A percentile compares a stretch with the other conserved stretches of the same genome.
Conservation (phyloP, 2,888 invertebrate species). For the Frankliniella intonsa region DNA sequence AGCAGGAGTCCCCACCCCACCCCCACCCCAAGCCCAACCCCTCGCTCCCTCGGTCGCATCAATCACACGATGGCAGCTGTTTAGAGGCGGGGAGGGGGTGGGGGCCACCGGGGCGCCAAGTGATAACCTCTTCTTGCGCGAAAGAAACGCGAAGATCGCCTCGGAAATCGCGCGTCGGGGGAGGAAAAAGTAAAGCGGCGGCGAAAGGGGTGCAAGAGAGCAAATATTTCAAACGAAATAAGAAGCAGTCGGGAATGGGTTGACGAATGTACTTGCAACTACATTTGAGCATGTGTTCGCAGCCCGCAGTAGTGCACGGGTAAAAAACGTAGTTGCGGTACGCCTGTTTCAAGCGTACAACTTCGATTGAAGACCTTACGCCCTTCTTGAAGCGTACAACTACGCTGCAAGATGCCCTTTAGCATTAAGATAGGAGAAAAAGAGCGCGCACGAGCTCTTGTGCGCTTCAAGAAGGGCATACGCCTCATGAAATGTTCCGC, state of each 20-base stretch:
- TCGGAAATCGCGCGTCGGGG: not conserved
- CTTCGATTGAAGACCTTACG: too few relatives aligned
- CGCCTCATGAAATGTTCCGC: too few relatives aligned
- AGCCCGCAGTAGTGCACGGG: too few relatives aligned
- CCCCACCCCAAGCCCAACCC: not conserved
- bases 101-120: not conserved
- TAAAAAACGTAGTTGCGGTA: too few relatives aligned
- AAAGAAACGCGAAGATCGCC: not conserved
- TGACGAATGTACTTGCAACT: too few relatives aligned
- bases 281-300: too few relatives aligned
- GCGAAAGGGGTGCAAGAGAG: not conserved
- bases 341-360: too few relatives aligned
- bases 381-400: too few relatives aligned
- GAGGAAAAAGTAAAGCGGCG: not conserved
- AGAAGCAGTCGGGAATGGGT: not conserved
- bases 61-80: slow-evolving; percentile 23
- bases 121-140: not conserved
- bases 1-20: not conserved
- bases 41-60: not conserved
- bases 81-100: not conserved
- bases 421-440: too few relatives aligned
- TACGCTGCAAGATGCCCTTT: too few relatives aligned
- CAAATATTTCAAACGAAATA: not conserved
- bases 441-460: too few relatives aligned
- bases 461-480: too few relatives aligned